phyloP scores from a whole-genome alignment of 2,113 vertebrate genomes.

The Lagopus leucura region DNA sequence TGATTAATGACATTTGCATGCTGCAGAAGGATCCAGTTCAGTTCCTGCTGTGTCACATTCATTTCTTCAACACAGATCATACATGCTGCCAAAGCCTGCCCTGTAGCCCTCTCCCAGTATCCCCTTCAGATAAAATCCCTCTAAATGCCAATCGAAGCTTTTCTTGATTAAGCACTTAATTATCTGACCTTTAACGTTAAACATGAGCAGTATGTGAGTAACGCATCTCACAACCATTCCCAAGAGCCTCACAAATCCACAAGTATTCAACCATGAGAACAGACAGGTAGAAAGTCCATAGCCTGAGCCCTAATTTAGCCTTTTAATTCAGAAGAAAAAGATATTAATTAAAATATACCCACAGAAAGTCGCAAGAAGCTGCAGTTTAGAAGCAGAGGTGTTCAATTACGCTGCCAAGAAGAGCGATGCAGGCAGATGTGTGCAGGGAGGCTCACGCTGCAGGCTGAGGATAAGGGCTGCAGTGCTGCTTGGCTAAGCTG shows the following conservation, averaged over 20 bases:
- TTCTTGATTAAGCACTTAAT: background rate
- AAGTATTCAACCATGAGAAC: background rate
- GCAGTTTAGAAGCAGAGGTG: background rate
- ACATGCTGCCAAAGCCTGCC: background rate
- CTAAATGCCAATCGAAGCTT: background rate
- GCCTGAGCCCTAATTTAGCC: background rate
- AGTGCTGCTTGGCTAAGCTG: background rate
- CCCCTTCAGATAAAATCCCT: background rate
- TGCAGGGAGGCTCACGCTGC: background rate
- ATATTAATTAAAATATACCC: background rate
- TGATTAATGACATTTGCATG: constrained; percentile 26
- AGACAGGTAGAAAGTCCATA: background rate
- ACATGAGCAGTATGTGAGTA: background rate
- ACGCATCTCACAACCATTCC: background rate
- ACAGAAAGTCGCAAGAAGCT: background rate
- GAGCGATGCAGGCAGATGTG: background rate
- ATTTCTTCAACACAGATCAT: background rate
- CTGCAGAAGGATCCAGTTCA: constrained; percentile 11
- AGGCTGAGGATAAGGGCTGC: background rate
- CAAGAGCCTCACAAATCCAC: background rate
- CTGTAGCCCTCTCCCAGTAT: background rate
- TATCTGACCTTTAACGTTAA: background rate
- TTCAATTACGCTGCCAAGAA: background rate
- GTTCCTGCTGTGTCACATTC: background rate
- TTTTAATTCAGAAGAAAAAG: background rate